Base-by-base conservation (phyloP, 2,797 vertebrate species). In the Hirundo rustica region DNA sequence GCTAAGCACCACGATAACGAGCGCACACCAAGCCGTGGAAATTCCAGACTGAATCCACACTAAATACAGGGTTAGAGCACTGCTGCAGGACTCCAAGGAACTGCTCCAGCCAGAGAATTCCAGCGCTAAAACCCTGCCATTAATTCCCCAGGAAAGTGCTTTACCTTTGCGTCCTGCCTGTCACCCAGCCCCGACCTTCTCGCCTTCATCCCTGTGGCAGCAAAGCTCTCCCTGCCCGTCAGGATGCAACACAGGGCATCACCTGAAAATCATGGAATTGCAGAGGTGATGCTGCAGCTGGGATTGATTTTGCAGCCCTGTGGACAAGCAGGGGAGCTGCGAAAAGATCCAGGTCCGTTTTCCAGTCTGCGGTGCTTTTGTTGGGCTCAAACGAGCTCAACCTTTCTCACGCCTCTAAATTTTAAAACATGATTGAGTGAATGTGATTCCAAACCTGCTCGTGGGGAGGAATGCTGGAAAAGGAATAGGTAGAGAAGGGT, bases 281-380 rank as follows among this genome's bases (percentile, higher is more conserved):
- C 82, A 81, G 50, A 80, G n/a, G 36, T 29, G 48, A 27, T 54
- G 74, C 58, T 11, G 54, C 58, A 79, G 67, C 55, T 60, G 78
- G 44, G 55, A 55, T 16, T 47, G 74, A 75, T 61, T 74, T 21
- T 65, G 42, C 45, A 88, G 36, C n/a, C 51, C 92, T 61, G 25
- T 14, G 53, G 87, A 58, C 16, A 34, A 88, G 58, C 54, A 44
- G 26, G 40, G 57, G 47, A 92, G 34, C 58, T 32, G 2, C 19
- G 60, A 62, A 79, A 71, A 84, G 81, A 72, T 16, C 21, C 32
- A 51, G 13, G 45, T 54, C 72, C 48, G 15, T 50, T 82, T 73
- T 13, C 2, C 54, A 70, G 38, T 2, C 72, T 19, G 8, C 0
- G 0, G 34, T 13, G 65, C 72, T 23, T 88, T 67, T 32, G 76